A percentile compares a stretch with the other conserved stretches of the same genome.
Evolutionary conservation across 2,113 vertebrate species (phyloP).

Genomic region (Rhadina sibilatrix): DNA sequence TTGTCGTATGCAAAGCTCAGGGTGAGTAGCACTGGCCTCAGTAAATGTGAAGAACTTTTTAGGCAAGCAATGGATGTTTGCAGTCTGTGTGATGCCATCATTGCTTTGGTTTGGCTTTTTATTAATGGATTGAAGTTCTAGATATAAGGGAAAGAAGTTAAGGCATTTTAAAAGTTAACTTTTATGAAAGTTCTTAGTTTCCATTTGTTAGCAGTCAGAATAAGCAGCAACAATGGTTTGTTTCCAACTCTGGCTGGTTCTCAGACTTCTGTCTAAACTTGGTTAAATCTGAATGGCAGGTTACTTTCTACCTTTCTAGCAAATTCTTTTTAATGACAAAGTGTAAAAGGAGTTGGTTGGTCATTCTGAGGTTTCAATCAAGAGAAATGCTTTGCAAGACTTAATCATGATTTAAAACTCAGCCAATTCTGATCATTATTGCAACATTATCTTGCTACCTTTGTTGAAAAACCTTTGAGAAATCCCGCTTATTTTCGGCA

Average conservation of each 20-base stretch:
- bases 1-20: background rate
- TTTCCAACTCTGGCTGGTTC: background rate
- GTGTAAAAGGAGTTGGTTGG: background rate
- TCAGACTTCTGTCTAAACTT: background rate
- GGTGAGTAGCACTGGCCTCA: background rate
- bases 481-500: background rate
- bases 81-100: background rate
- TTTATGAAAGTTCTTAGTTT: background rate
- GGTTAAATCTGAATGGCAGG: background rate
- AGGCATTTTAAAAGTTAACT: background rate
- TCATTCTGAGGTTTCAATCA: background rate
- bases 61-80: background rate
- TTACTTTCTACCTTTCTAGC: background rate
- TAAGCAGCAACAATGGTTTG: background rate
- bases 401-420: background rate
- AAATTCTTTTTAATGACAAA: background rate
- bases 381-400: background rate
- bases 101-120: background rate
- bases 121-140: background rate
- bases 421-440: background rate
- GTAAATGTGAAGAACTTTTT: background rate
- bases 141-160: background rate
- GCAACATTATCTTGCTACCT: background rate
- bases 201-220: background rate
- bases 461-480: background rate